Conservation (phyloP, 2,888 invertebrate genomes). For the Sphaeridia pumilis region DNA sequence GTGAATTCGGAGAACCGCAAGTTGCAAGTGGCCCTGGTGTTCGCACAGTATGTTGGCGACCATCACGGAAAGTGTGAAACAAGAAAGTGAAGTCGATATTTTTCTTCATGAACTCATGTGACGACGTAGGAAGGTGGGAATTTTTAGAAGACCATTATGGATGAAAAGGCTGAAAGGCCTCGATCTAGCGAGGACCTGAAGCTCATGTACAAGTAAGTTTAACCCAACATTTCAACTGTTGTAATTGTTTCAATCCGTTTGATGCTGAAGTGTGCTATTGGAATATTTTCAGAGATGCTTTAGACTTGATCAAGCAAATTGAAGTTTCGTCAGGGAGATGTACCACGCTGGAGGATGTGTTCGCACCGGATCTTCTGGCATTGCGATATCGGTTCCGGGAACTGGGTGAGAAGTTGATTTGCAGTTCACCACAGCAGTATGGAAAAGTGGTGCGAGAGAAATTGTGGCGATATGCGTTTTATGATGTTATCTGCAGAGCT, state of each 20-base stretch:
- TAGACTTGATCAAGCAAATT: constrained; percentile 21
- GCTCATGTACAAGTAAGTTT: constrained; percentile 10
- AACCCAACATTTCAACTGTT: background rate
- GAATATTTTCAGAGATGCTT: constrained; percentile 11
- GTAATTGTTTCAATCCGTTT: background rate
- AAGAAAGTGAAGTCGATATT: no score
- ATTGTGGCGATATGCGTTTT: constrained; percentile 28
- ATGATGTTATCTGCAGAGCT: constrained; percentile 27
- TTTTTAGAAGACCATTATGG: no score
- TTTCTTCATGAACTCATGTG: no score
- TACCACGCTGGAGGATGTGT: constrained; percentile 26
- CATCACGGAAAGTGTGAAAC: no score
- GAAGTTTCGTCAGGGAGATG: constrained; percentile 24
- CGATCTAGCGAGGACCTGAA: constrained; percentile 2
- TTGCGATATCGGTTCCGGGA: constrained; percentile 21
- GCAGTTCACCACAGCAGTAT: constrained; percentile 20
- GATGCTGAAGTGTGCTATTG: no score
- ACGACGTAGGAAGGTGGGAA: no score
- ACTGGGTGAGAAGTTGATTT: constrained; percentile 23
- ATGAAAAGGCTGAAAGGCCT: background rate
- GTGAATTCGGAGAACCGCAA: no score
- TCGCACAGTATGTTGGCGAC: no score
- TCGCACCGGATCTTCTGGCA: constrained; percentile 21
- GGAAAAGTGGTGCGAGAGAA: constrained; percentile 27
- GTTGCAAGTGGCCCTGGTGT: no score